Conservation (phyloP, 2,888 invertebrate species). For the Sympetrum striolatum region DNA sequence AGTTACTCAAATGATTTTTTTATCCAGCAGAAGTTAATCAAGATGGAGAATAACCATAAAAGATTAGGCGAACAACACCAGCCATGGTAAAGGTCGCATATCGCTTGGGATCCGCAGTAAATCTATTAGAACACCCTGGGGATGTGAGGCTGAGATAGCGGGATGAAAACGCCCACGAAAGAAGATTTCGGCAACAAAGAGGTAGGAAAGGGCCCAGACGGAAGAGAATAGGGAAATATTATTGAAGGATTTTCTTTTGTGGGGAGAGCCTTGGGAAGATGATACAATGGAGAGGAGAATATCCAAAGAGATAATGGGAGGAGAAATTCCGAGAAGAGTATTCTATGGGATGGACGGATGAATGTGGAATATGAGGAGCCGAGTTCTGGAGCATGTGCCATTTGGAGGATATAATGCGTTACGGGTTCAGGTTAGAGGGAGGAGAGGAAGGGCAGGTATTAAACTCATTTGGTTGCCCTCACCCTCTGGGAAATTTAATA, state of each 20-base stretch:
- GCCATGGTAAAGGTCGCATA: too few relatives aligned
- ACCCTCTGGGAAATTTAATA: conserved; percentile 38
- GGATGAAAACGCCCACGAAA: background rate
- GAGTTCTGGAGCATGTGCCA: background rate
- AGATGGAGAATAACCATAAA: too few relatives aligned
- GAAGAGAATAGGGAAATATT: background rate
- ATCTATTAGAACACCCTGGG: background rate
- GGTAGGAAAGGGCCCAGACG: background rate
- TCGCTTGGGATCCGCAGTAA: background rate
- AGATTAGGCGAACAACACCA: too few relatives aligned
- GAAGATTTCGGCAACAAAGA: background rate
- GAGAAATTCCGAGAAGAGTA: background rate
- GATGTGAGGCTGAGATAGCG: background rate
- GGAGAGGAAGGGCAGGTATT: conserved; percentile 6
- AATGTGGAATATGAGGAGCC: background rate
- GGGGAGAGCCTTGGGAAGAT: background rate
- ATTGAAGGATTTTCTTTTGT: background rate
- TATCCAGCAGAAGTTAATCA: too few relatives aligned
- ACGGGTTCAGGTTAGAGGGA: background rate
- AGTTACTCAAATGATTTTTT: too few relatives aligned
- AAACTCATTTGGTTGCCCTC: conserved; percentile 23
- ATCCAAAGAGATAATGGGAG: background rate
- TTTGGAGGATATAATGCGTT: background rate
- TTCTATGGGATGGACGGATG: background rate
- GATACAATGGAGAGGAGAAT: background rate